Conservation (phyloP, 2,888 invertebrate species). For the Temnothorax ravouxi region DNA sequence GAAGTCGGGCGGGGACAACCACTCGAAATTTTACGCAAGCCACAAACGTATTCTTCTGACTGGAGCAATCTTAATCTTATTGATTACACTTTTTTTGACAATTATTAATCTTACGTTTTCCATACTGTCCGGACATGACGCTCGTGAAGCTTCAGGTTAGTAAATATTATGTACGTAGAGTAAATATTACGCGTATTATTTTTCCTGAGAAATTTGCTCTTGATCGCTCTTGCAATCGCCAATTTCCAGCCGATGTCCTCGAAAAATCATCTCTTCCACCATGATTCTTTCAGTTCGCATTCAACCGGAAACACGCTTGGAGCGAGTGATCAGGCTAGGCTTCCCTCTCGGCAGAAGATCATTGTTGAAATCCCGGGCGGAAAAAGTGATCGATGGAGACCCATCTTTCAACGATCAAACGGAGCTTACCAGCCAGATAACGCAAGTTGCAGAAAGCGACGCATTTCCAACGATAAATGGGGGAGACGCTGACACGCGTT, state of each 20-base stretch:
- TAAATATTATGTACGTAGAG: background rate
- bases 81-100: constrained; percentile 1
- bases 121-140: background rate
- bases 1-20: background rate
- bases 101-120: background rate
- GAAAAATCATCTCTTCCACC: constrained; percentile 24
- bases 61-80: background rate
- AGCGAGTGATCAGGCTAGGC: background rate
- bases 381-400: background rate
- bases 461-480: background rate
- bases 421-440: background rate
- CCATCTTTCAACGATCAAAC: background rate
- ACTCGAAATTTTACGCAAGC: background rate
- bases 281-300: constrained; percentile 34
- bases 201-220: background rate
- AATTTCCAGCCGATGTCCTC: constrained; percentile 28
- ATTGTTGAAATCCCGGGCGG: background rate
- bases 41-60: background rate
- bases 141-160: constrained; percentile 43
- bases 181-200: background rate
- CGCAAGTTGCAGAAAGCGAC: background rate
- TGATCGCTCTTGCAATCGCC: background rate
- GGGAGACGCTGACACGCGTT: constrained; percentile 12
- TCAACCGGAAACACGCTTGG: background rate
- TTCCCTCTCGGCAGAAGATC: background rate